Evolutionary conservation across 2,888 invertebrate genomes (phyloP).

Genomic region (Dorcus hopei): DNA sequence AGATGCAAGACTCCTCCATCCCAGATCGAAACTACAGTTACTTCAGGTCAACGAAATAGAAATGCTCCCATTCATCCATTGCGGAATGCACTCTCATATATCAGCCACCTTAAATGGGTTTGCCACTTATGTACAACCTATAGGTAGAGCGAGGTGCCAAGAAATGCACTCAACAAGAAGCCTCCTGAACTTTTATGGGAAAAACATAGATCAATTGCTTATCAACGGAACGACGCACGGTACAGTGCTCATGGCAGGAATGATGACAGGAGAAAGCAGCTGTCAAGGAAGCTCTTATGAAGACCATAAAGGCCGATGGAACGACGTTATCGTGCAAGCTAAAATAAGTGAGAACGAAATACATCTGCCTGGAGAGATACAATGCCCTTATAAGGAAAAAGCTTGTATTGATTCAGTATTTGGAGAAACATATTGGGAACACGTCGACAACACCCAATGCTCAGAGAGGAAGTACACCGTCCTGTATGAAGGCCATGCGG

Average conservation of each 20-base stretch:
- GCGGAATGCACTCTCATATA: constrained; percentile 7
- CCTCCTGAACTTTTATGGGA: not conserved
- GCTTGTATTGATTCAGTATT: constrained; percentile 5
- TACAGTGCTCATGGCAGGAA: constrained; percentile 4
- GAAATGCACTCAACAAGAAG: constrained; percentile 4
- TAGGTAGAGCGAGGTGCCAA: not conserved
- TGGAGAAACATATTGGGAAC: constrained; percentile 5
- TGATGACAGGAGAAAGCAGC: not conserved
- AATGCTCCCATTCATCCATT: not conserved
- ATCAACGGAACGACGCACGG: constrained; percentile 1
- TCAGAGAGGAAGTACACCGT: constrained; percentile 2
- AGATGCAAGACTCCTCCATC: constrained; percentile 1
- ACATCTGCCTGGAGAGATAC: constrained; percentile 1
- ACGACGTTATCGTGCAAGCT: constrained; percentile 1
- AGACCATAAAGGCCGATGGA: constrained; percentile 4
- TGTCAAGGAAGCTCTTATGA: constrained; percentile 2
- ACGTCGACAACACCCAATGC: constrained; percentile 1
- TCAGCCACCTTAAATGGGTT: constrained; percentile 1
- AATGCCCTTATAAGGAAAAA: constrained; percentile 5
- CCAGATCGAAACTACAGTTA: not conserved
- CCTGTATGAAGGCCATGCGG: constrained; percentile 2
- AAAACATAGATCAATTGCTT: too few species aligned
- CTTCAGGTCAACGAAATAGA: not conserved
- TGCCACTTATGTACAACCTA: not conserved
- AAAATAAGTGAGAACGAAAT: constrained; percentile 5